Percentiles rank a stretch among this genome's conserved stretches.
phyloP scores from a whole-genome alignment of 1,140 invertebrate genomes.

The Teleogryllus occipitalis region DNA sequence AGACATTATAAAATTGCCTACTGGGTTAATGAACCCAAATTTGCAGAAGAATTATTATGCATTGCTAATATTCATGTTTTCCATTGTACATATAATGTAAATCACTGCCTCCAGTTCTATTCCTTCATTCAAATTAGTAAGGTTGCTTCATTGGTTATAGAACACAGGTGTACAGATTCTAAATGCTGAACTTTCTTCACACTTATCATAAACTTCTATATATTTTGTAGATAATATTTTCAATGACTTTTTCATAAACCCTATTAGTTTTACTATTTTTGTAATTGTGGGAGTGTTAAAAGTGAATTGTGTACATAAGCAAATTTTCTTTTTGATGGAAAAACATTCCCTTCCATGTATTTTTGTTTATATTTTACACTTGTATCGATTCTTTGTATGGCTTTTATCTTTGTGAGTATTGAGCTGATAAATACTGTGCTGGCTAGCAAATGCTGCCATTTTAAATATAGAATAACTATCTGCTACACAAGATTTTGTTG shows the following conservation, averaged over 20 bases:
- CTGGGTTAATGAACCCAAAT: neutral
- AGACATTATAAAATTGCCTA: neutral
- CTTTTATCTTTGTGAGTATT: too few relatives aligned
- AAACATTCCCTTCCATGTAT: conserved; percentile 1
- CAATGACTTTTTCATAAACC: neutral
- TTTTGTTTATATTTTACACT: neutral
- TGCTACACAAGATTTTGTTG: too few relatives aligned
- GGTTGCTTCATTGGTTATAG: neutral
- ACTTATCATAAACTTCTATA: neutral
- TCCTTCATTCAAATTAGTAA: neutral
- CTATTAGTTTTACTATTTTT: neutral
- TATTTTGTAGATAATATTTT: conserved; percentile 2
- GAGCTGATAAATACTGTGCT: too few relatives aligned
- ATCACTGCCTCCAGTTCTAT: neutral
- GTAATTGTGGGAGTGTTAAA: neutral
- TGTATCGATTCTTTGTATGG: too few relatives aligned
- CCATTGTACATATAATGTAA: neutral
- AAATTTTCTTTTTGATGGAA: neutral
- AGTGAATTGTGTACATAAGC: neutral
- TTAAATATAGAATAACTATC: too few relatives aligned
- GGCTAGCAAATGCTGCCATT: too few relatives aligned
- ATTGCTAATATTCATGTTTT: neutral
- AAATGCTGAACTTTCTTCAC: too few relatives aligned
- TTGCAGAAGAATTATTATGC: neutral
- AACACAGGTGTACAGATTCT: neutral